These are phyloP conservation scores for Hoplostethus atlanticus DNA, from an alignment of 2,797 vertebrate species.

Conservation along the genomic window DNA sequence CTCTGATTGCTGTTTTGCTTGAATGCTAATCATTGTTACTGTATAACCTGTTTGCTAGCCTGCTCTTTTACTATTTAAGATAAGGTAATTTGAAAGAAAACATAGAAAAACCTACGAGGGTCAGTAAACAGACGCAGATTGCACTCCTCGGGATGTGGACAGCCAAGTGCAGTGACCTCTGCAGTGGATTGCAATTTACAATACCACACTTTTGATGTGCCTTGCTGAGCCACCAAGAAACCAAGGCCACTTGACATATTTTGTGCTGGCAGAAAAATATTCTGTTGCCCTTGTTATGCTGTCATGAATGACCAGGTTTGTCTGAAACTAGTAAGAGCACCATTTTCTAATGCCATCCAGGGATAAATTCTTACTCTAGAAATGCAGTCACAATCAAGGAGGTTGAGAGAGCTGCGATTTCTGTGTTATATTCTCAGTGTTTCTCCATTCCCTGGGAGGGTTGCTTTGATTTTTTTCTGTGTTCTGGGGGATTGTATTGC, in stretches of 20 bases:
- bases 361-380: no score
- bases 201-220: conserved; percentile 19
- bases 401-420: no score
- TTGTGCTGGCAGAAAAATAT: conserved; percentile 12
- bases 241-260: conserved; percentile 23
- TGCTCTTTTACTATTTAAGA: conserved; percentile 52
- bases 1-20: conserved; percentile 81
- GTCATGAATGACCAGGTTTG: neutral
- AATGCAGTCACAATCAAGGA: no score
- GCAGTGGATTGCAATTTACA: conserved; percentile 28
- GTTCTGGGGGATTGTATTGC: no score
- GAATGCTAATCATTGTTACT: conserved; percentile 78
- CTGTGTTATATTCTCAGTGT: no score
- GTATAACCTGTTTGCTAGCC: conserved; percentile 59
- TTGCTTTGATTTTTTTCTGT: no score
- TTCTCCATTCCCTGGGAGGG: no score
- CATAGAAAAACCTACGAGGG: conserved; percentile 56
- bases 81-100: conserved; percentile 68
- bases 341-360: neutral
- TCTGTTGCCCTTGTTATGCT: conserved; percentile 4
- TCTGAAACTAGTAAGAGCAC: neutral
- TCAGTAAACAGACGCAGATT: conserved; percentile 59
- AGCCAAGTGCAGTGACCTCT: conserved; percentile 36
- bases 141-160: conserved; percentile 24
- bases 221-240: conserved; percentile 26